Conservation (phyloP, 2,113 vertebrate genomes). For the Oceanodroma tethys region DNA sequence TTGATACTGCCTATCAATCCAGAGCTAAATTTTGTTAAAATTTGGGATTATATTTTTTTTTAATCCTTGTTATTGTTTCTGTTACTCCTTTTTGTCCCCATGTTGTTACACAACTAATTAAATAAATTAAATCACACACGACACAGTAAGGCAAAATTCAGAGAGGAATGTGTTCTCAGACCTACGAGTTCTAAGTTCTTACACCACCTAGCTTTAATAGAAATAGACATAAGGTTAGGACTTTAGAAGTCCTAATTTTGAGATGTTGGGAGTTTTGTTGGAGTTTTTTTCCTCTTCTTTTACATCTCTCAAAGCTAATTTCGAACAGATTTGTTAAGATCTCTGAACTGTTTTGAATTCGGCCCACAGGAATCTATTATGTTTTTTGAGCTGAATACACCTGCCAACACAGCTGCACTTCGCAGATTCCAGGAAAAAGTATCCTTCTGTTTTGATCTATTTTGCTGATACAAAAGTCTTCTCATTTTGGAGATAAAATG, state of each 20-base stretch:
- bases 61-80: not conserved
- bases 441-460: not conserved
- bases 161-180: not conserved
- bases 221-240: not conserved
- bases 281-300: accelerated
- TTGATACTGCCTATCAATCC: not conserved
- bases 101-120: not conserved
- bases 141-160: not conserved
- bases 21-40: not conserved
- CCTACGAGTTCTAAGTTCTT: not conserved
- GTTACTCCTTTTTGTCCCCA: not conserved
- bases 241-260: not conserved
- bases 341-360: not conserved
- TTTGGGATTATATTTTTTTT: not conserved
- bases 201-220: not conserved
- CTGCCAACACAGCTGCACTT: not conserved
- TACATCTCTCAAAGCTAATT: not conserved
- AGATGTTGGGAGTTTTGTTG: not conserved
- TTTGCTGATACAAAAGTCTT: not conserved
- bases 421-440: not conserved
- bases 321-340: not conserved
- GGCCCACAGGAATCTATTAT: not conserved
- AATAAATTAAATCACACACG: not conserved
- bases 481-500: not conserved
- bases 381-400: not conserved